Evolutionary conservation across 2,888 invertebrate genomes (phyloP).

Genomic region (Tachina fera): DNA sequence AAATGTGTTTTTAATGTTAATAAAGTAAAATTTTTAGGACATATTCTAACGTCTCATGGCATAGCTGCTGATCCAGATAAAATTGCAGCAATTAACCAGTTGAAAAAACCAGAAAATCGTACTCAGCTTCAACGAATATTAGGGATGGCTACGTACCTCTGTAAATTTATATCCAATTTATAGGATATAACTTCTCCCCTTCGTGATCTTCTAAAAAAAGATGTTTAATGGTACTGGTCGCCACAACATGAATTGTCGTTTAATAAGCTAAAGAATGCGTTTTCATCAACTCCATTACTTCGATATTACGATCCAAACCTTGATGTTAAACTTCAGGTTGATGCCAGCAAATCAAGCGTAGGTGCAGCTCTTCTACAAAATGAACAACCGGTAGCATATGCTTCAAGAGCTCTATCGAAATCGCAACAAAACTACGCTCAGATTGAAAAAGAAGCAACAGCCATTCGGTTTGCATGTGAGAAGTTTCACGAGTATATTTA

Average conservation of each 20-base stretch:
- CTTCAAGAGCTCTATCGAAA: too few relatives aligned
- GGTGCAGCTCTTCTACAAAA: too few relatives aligned
- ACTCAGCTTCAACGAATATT: constrained; percentile 66
- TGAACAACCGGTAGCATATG: too few relatives aligned
- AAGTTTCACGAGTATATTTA: too few relatives aligned
- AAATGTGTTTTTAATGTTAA: background rate
- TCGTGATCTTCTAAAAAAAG: constrained; percentile 57
- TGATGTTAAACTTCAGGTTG: too few relatives aligned
- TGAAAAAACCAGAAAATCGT: constrained; percentile 69
- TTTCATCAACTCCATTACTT: constrained; percentile 71
- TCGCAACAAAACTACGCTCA: too few relatives aligned
- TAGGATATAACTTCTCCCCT: constrained; percentile 56
- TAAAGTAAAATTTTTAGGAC: constrained; percentile 75
- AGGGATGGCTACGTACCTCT: constrained; percentile 53
- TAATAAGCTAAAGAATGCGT: constrained; percentile 48
- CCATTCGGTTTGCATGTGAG: too few relatives aligned
- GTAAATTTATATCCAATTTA: constrained; percentile 61
- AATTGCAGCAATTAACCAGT: constrained; percentile 73
- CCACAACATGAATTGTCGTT: constrained; percentile 62
- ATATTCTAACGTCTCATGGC: constrained; percentile 74
- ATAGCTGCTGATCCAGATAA: constrained; percentile 75
- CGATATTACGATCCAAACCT: too few relatives aligned
- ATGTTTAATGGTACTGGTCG: constrained; percentile 53
- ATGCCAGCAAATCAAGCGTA: too few relatives aligned
- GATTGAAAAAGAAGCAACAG: too few relatives aligned